Base-by-base conservation (phyloP, 2,888 invertebrate genomes). In the Drosophila kanekoi region DNA sequence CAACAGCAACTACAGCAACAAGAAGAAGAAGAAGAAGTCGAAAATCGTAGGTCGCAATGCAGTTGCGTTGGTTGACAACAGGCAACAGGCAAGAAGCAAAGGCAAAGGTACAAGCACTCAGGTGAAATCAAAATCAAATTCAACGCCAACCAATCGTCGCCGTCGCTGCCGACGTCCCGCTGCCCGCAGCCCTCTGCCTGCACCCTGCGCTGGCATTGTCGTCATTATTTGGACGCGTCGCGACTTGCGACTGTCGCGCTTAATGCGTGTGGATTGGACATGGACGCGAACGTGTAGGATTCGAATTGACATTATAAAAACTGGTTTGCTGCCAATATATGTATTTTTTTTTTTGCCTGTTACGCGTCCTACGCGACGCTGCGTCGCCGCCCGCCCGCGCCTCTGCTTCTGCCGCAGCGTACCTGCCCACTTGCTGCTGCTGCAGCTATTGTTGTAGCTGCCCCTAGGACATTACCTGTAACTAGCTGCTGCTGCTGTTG, bases 281-380 rank as follows among this genome's bases (percentile, higher is more conserved):
- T 79, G 79, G 71, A 77, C 72, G 77, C 62, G 80, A 82, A 82
- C 82, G 84, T 84, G 87, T 87, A 84, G 84, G 84, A 84, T 87
- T 84, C 85, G 84, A 84, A 87, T 87, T 87, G 87, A 85, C 84
- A 85, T 87, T 87, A 84, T 85, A 85, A 87, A 85, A 84, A 87
- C 84, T 76, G 85, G 87, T 84, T 84, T 84, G 83, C 72, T 89
- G 83, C 79, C 83, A 87, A 89, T 89, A 87, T 79, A 83, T 89
- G 83, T 70, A 63, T 61, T 28, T 8, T 8, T 28, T 28, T 28
- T 8, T 28, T 28, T 28, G 72, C 72, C 65, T 60, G 61, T 66
- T 87, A 68, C 53, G 73, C 89, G 77, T 87, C 87, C 87, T 77
- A 88, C 81, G 79, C 81, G 68, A 59, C 65, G 57, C 45, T 11